These are phyloP conservation scores for Eudemis profundana DNA, from an alignment of 2,888 invertebrate genomes.

Conservation along the genomic window DNA sequence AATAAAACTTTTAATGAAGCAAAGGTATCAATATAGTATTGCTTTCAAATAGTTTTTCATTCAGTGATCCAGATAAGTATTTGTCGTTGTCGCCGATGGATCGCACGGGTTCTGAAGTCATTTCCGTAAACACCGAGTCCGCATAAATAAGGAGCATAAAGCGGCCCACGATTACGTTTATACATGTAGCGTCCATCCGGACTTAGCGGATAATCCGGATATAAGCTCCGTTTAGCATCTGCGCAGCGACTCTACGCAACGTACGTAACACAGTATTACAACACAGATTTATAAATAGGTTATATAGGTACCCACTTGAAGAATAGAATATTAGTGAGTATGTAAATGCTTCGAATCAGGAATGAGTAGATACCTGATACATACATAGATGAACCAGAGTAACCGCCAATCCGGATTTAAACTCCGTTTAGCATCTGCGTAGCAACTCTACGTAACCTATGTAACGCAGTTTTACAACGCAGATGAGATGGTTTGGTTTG, in stretches of 20 bases:
- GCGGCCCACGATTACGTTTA: constrained; percentile 18
- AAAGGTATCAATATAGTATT: too few relatives aligned
- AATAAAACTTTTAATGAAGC: too few relatives aligned
- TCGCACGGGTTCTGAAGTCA: not conserved
- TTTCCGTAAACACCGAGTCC: not conserved
- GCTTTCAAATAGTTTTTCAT: not conserved
- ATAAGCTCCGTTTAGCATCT: constrained; percentile 44
- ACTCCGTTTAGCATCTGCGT: constrained; percentile 14
- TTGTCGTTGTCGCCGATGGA: not conserved
- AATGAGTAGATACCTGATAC: too few relatives aligned
- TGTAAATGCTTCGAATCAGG: too few relatives aligned
- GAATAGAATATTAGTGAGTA: too few relatives aligned
- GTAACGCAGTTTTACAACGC: constrained; percentile 17
- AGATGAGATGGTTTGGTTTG: too few relatives aligned
- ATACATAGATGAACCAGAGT: too few relatives aligned
- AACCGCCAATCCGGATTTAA: not conserved
- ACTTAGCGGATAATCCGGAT: constrained; percentile 44
- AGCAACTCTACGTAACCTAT: constrained; percentile 3
- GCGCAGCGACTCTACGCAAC: constrained; percentile 21
- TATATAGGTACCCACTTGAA: too few relatives aligned
- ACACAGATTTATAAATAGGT: not conserved
- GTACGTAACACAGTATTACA: constrained; percentile 16
- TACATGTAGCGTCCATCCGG: constrained; percentile 39
- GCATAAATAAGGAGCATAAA: constrained; percentile 11
- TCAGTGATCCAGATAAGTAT: not conserved